A percentile compares a stretch with the other conserved stretches of the same genome.
phyloP scores from a whole-genome alignment of 2,888 invertebrate genomes.

The Melipona bicolor region DNA sequence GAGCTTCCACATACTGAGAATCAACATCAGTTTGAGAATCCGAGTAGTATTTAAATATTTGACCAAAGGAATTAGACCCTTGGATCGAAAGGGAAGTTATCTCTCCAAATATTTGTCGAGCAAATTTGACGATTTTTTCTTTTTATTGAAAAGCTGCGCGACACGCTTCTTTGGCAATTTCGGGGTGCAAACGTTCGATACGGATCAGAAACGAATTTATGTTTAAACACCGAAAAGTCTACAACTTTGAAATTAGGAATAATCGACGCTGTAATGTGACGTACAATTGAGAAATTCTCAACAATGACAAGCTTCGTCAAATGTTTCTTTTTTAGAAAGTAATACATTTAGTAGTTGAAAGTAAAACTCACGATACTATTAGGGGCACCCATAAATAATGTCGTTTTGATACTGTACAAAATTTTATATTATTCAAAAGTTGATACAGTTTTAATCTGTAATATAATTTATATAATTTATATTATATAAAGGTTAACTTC shows the following conservation, averaged over 20 bases:
- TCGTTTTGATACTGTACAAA: no score
- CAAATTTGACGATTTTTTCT: slow-evolving; percentile 9
- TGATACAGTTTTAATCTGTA: no score
- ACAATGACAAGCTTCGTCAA: no score
- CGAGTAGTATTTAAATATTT: background rate
- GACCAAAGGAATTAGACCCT: background rate
- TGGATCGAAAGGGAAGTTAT: background rate
- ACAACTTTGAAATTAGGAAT: background rate
- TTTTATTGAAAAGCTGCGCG: background rate
- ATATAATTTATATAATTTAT: no score
- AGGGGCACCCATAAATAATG: no score
- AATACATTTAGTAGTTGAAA: no score
- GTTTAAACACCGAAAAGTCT: background rate
- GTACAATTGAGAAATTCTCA: no score
- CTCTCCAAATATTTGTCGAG: slow-evolving; percentile 19
- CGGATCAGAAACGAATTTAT: background rate
- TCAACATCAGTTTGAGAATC: background rate
- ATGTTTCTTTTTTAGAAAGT: no score
- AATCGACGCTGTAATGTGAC: no score
- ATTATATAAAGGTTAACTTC: no score
- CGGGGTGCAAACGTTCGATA: background rate
- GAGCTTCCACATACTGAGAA: background rate
- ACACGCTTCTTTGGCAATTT: background rate
- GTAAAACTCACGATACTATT: no score
- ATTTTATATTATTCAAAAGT: no score